A percentile compares a stretch with the other conserved stretches of the same genome.
phyloP scores from a whole-genome alignment of 2,888 invertebrate genomes.

The Sinotaia quadrata region DNA sequence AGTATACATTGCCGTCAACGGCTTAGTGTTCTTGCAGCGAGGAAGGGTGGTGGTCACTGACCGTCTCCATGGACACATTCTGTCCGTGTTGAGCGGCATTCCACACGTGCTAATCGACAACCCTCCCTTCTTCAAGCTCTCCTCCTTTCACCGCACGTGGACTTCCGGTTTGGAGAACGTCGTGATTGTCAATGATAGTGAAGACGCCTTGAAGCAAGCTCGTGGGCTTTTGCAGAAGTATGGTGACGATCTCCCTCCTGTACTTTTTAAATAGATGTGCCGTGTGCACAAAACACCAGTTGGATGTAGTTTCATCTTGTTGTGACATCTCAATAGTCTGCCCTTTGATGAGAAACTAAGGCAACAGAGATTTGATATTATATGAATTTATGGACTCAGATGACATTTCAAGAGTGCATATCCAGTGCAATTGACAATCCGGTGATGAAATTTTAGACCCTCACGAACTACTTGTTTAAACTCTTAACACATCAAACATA shows the following conservation, averaged over 20 bases:
- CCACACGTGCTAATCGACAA: constrained; percentile 45
- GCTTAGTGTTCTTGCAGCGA: constrained; percentile 36
- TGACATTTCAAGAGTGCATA: no score
- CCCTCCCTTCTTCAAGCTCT: constrained; percentile 20
- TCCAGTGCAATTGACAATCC: no score
- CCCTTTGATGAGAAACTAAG: no score
- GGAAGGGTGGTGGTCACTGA: constrained; percentile 43
- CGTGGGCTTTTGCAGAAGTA: constrained; percentile 11
- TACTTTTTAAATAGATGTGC: no score
- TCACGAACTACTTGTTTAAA: no score
- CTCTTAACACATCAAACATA: no score
- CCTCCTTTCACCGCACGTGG: constrained; percentile 28
- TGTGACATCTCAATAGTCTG: no score
- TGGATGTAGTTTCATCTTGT: no score
- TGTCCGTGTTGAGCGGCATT: constrained; percentile 37
- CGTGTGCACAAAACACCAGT: no score
- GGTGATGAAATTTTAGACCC: no score
- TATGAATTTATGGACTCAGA: no score
- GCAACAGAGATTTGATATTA: no score
- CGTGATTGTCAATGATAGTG: background rate
- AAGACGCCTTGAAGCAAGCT: constrained; percentile 6
- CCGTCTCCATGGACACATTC: constrained; percentile 43
- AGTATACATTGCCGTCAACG: constrained; percentile 32
- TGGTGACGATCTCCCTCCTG: background rate
- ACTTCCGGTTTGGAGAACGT: constrained; percentile 18